These are phyloP conservation scores for Pseudeuparius sepicola DNA, from an alignment of 2,888 invertebrate genomes.

Conservation along the genomic window DNA sequence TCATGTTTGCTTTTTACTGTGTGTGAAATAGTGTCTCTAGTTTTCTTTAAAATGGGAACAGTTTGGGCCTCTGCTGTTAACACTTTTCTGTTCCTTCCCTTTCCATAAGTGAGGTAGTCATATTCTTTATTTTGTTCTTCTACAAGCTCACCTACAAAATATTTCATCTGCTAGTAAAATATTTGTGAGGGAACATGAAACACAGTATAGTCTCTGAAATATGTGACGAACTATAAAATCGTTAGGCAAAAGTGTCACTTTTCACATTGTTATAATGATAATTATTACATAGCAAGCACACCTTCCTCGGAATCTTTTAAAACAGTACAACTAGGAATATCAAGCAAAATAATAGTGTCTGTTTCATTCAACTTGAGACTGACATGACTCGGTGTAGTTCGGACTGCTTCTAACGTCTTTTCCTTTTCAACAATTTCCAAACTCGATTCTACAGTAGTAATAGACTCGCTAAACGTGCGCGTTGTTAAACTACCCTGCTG, in stretches of 20 bases:
- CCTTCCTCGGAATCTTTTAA: slow-evolving; percentile 49
- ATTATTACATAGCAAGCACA: no score
- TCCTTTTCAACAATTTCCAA: slow-evolving; percentile 8
- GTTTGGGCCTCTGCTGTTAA: slow-evolving; percentile 64
- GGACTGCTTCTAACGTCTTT: slow-evolving; percentile 4
- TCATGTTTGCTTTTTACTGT: slow-evolving; percentile 36
- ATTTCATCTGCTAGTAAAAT: slow-evolving; percentile 21
- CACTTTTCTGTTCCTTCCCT: slow-evolving; percentile 56
- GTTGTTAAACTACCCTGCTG: no score
- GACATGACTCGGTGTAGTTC: slow-evolving; percentile 45
- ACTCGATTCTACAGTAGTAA: no score
- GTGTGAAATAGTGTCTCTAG: slow-evolving; percentile 47
- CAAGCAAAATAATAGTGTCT: slow-evolving; percentile 52
- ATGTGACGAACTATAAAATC: no score
- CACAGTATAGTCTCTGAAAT: no score
- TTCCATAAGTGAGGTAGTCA: slow-evolving; percentile 55
- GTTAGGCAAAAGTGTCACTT: slow-evolving; percentile 3
- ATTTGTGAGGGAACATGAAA: no score
- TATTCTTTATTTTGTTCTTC: slow-evolving; percentile 57
- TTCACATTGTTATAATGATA: no score
- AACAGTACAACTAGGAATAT: slow-evolving; percentile 52
- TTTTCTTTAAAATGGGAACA: slow-evolving; percentile 48
- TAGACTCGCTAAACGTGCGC: no score
- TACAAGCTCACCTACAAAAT: slow-evolving; percentile 34
- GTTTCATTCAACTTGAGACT: slow-evolving; percentile 58